Conservation (phyloP, 2,888 invertebrate genomes). For the Deroplatys truncata region DNA sequence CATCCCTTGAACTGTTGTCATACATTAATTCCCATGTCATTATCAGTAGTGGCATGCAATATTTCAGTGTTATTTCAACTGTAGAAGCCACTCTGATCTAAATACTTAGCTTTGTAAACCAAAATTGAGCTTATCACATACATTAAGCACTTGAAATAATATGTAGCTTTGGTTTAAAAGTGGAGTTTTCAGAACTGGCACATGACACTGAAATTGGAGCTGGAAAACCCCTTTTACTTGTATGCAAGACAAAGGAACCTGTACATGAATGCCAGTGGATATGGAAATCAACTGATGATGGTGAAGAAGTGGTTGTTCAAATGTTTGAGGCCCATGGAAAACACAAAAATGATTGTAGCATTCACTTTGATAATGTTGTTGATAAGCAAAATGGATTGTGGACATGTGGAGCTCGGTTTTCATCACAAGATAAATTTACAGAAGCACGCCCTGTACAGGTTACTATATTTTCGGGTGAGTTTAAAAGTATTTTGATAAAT, state of each 20-base stretch:
- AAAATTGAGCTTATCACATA: not conserved
- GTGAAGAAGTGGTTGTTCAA: not conserved
- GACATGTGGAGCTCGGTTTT: conserved; percentile 40
- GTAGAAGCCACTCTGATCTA: not conserved
- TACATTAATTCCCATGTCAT: no score
- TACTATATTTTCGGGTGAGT: not conserved
- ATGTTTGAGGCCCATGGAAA: conserved; percentile 17
- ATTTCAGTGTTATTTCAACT: not conserved
- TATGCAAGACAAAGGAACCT: conserved; percentile 42
- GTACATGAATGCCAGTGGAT: conserved; percentile 44
- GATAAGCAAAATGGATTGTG: conserved; percentile 43
- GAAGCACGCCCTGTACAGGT: not conserved
- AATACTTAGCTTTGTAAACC: not conserved
- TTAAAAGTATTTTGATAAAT: not conserved
- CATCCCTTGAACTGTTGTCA: no score
- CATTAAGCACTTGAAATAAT: not conserved
- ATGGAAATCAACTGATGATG: conserved; percentile 35
- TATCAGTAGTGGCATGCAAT: no score
- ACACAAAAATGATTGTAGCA: conserved; percentile 39
- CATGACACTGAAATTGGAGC: conserved; percentile 42
- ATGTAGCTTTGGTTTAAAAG: not conserved
- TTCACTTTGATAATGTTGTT: conserved; percentile 41
- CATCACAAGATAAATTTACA: not conserved
- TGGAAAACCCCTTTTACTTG: conserved; percentile 42
- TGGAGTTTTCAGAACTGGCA: conserved; percentile 37